These are phyloP conservation scores for Lophius americanus DNA, from an alignment of 2,797 vertebrate species.

Conservation along the genomic window DNA sequence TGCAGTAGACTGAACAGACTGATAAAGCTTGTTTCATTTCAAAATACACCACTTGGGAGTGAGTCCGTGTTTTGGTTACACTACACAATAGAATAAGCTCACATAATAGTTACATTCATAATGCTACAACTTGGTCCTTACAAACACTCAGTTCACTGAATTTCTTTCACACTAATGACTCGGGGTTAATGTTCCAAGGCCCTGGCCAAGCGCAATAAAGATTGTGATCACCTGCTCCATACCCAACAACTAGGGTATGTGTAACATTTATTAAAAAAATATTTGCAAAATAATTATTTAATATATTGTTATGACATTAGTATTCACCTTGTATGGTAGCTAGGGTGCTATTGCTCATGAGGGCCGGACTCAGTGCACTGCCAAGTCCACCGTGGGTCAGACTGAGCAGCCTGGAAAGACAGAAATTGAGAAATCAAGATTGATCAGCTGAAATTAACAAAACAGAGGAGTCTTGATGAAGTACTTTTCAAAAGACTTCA, in stretches of 20 bases:
- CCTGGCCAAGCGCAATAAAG: not conserved
- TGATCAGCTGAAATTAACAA: not conserved
- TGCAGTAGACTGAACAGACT: too few species aligned
- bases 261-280: not conserved
- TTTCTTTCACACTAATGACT: not conserved
- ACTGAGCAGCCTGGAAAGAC: conserved; percentile 90
- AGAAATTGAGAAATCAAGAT: not conserved
- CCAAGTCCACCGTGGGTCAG: conserved; percentile 92
- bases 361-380: conserved; percentile 91
- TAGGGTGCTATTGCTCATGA: conserved; percentile 98
- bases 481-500: not conserved
- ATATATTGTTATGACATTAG: conserved; percentile 1
- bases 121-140: not conserved
- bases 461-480: not conserved
- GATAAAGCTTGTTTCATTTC: too few species aligned
- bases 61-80: too few species aligned
- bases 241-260: not conserved
- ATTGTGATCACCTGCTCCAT: not conserved
- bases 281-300: not conserved
- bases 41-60: too few species aligned
- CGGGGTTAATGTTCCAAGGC: not conserved
- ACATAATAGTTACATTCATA: not conserved
- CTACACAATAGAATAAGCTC: too few species aligned
- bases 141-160: too few species aligned
- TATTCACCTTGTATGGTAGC: conserved; percentile 97